These are phyloP conservation scores for Heterotis niloticus DNA, from an alignment of 2,113 vertebrate genomes.

Conservation along the genomic window DNA sequence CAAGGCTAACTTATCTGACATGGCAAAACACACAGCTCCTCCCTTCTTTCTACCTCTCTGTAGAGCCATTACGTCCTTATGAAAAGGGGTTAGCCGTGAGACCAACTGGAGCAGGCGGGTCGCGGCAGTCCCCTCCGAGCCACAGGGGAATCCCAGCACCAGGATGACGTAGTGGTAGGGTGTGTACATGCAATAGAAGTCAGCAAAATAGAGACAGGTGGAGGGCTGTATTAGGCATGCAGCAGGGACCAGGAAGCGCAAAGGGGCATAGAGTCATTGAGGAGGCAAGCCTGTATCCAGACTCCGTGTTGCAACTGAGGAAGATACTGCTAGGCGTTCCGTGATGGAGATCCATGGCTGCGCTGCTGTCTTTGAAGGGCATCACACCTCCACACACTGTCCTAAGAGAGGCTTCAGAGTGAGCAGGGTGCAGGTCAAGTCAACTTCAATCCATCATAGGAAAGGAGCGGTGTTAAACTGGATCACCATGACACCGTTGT, in stretches of 20 bases:
- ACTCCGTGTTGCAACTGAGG: constrained; percentile 97
- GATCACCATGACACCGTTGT: no score
- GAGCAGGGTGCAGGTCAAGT: no score
- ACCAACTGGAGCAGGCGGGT: no score
- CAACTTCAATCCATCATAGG: no score
- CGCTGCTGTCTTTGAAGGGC: constrained; percentile 90
- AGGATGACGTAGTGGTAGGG: constrained; percentile 94
- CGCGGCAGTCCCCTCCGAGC: no score
- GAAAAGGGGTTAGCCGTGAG: no score
- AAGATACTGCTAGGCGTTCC: constrained; percentile 87
- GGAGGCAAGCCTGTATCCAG: constrained; percentile 92
- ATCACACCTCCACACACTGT: constrained; percentile 78
- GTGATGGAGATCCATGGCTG: constrained; percentile 88
- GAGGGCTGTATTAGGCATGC: constrained; percentile 79
- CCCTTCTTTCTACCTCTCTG: no score
- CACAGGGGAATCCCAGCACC: no score
- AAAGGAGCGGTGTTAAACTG: neutral
- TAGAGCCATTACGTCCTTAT: no score
- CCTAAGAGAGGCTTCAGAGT: constrained; percentile 50
- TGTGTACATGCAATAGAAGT: constrained; percentile 99
- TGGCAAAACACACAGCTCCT: no score
- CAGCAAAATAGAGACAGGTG: constrained; percentile 89
- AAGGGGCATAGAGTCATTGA: constrained; percentile 87
- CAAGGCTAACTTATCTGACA: no score
- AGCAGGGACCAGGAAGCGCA: constrained; percentile 85